A percentile compares a stretch with the other conserved stretches of the same genome.
These are phyloP conservation scores for Lapara coniferarum DNA, from an alignment of 2,888 invertebrate genomes.

Conservation along the genomic window DNA sequence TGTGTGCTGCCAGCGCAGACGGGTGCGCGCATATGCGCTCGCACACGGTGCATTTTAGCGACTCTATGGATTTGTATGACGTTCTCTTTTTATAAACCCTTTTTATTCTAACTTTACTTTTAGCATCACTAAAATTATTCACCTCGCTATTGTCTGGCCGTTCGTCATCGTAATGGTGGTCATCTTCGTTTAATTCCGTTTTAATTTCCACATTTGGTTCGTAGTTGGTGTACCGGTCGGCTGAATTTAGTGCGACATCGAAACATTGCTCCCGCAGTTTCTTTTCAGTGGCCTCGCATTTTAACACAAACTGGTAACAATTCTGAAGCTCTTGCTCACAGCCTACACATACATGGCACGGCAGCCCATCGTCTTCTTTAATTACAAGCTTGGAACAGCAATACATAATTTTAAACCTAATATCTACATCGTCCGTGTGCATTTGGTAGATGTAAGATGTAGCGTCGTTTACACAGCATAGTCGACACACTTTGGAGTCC, in stretches of 20 bases:
- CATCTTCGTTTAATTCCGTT: conserved; percentile 43
- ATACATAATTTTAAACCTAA: conserved; percentile 57
- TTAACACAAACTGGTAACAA: conserved; percentile 59
- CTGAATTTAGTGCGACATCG: conserved; percentile 27
- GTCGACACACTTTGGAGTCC: conserved; percentile 56
- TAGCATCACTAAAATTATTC: background rate
- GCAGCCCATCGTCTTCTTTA: conserved; percentile 58
- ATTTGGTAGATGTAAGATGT: conserved; percentile 49
- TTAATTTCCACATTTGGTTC: conserved; percentile 53
- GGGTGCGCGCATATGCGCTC: conserved; percentile 51
- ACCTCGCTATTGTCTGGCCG: background rate
- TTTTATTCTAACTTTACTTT: conserved; percentile 30
- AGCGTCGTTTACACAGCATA: conserved; percentile 59
- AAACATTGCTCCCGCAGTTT: conserved; percentile 46
- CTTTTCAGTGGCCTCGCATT: conserved; percentile 63
- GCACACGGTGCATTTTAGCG: conserved; percentile 55
- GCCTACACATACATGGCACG: conserved; percentile 52
- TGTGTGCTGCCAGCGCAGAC: conserved; percentile 57
- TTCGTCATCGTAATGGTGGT: conserved; percentile 33
- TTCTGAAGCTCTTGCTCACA: conserved; percentile 55
- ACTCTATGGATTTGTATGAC: conserved; percentile 35
- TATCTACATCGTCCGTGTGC: conserved; percentile 37
- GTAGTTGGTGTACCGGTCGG: conserved; percentile 29
- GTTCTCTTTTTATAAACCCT: conserved; percentile 42
- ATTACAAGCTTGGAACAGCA: conserved; percentile 60